Evolutionary conservation across 2,113 vertebrate genomes (phyloP), one percentile per base, ranked within the genome.

Genomic region (Pitta sordida): DNA sequence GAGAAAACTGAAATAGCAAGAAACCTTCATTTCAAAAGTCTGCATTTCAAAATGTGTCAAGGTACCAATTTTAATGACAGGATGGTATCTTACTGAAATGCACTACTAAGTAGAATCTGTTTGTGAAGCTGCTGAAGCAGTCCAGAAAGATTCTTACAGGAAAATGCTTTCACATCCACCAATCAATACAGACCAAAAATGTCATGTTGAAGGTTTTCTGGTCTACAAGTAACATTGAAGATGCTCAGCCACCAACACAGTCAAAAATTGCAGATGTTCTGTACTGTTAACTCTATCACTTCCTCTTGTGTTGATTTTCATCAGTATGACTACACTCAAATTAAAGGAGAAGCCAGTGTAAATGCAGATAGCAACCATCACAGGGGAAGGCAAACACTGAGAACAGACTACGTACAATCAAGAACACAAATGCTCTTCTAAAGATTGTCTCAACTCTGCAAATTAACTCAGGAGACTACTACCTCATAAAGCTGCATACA

Each of bases 41-140:
- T 5, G 2, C 9, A 18, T 68, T 79, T 80, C 27, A 18, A 10
- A 79, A 73, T 17, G 76, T 36, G 37, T 39, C 65, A 82, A 78
- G 23, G 26, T 67, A 85, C 13, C 20, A 58, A 1, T 26, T 73
- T 52, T 43, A 83, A 63, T 0, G 1, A 36, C 0, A 10, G 16
- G 10, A 60, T 16, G 21, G 23, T 39, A 36, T 74, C 36, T 63
- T 67, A 37, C 22, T 60, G 21, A 86, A 81, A 86, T 6, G 14
- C 13, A 60, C 14, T n/a, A 73, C 9, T 44, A 70, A 65, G 73
- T 5, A 52, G 15, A 69, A 77, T 18, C 51, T 65, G 27, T 29
- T 77, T 36, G 62, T 30, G 17, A 92, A 76, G 16, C 36, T 86
- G 56, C 76, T 80, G 53, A 83, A 81, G 37, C 27, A 89, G 80